Base-by-base conservation (phyloP, 2,113 vertebrate species). In the Bubo bubo region DNA sequence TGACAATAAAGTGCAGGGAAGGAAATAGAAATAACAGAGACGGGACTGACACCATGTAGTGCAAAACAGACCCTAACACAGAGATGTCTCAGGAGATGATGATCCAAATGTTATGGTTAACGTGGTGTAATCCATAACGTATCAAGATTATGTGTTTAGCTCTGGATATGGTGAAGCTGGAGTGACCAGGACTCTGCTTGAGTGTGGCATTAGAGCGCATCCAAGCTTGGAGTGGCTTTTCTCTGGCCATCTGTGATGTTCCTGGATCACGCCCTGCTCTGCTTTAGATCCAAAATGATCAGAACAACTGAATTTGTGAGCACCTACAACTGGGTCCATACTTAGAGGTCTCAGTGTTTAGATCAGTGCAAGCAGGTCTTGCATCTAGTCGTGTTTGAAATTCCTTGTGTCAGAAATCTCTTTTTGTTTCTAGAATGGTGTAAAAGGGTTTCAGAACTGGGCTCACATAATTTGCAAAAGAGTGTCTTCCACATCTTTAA, bases 1-100 rank as follows among this genome's bases (percentile, higher is more conserved):
- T 0, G 0, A 41, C 0, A 3, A 10, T 39, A 9, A 70, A 86
- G 30, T 22, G 30, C 28, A 80, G n/a, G 17, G 37, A 63, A 56
- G 17, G 32, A 62, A 74, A 22, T 1, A 66, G 22, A 83, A 83
- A 73, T 41, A 34, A 19, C 32, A 64, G 8, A 64, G 15, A 30
- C 2, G 35, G 8, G 37, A n/a, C 8, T n/a, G 26, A 67, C 18
- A 28, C 26, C 14, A 55, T n/a, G 39, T 20, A 32, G 10, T 22
- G 6, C 14, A 58, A 73, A 92, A 56, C 27, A 47, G 34, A 58
- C 14, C 9, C 63, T 55, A 24, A 6, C 76, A 84, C 22, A 35
- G 62, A 71, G 6, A n/a, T 12, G 1, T 19, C n/a, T 52, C 26
- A 83, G 15, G 35, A 86, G 45, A 67, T 21, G 6, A 58, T 15